Percentiles rank a stretch among this genome's conserved stretches.
phyloP scores from a whole-genome alignment of 2,888 invertebrate species.

The Lepeophtheirus nordmannii region DNA sequence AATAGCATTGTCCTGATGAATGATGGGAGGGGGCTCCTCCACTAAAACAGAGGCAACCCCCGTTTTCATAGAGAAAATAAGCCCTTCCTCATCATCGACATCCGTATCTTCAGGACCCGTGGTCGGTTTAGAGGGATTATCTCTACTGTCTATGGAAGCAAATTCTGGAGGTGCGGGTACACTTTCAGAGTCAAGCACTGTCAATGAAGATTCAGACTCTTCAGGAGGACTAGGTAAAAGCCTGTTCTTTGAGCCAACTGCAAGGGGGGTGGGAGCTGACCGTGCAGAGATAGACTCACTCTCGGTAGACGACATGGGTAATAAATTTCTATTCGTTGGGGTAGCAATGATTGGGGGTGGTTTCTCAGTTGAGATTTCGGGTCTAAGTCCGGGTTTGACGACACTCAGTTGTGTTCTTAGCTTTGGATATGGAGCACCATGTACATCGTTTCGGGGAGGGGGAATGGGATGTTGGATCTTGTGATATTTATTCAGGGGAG shows the following conservation, averaged over 20 bases:
- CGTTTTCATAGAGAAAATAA: not conserved
- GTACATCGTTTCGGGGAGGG: conserved; percentile 2
- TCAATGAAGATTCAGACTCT: conserved; percentile 17
- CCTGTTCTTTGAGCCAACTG: not conserved
- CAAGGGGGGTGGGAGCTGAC: conserved; percentile 17
- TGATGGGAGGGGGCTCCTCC: not conserved
- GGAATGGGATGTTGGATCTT: not conserved
- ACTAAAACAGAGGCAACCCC: not conserved
- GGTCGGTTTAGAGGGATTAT: not conserved
- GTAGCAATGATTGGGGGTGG: conserved; percentile 5
- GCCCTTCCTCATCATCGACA: conserved; percentile 20
- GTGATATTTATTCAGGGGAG: not conserved
- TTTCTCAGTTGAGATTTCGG: conserved; percentile 10
- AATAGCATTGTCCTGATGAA: not conserved
- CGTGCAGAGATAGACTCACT: conserved; percentile 20
- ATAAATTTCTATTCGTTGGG: not conserved
- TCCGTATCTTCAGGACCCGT: conserved; percentile 17
- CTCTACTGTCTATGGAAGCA: not conserved
- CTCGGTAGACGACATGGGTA: conserved; percentile 22
- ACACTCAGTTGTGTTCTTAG: conserved; percentile 7
- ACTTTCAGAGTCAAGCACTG: conserved; percentile 22
- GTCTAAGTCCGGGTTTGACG: not conserved
- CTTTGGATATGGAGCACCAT: not conserved
- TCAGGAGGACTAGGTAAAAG: conserved; percentile 19
- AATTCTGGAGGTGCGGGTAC: conserved; percentile 22